These are phyloP conservation scores for Junonia oenone DNA, from an alignment of 2,888 invertebrate genomes.

Conservation along the genomic window DNA sequence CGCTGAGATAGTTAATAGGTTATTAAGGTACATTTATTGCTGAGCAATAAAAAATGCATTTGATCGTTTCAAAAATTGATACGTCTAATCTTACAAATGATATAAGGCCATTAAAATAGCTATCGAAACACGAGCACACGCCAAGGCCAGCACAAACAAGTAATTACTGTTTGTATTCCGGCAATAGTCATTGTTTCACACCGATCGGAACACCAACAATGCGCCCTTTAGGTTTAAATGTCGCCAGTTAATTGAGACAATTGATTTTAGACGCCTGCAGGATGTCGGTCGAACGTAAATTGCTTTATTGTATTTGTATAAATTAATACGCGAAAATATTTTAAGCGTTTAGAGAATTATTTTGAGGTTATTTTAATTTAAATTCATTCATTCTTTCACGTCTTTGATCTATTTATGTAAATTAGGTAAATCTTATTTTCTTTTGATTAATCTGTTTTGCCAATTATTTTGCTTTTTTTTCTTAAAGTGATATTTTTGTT, in stretches of 20 bases:
- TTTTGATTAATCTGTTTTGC: background rate
- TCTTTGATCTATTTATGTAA: background rate
- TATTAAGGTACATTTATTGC: no score
- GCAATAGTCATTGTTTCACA: constrained; percentile 33
- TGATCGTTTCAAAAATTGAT: background rate
- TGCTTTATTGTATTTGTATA: constrained; percentile 11
- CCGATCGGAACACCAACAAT: constrained; percentile 37
- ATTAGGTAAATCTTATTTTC: background rate
- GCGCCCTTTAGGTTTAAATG: constrained; percentile 44
- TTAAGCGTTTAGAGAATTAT: background rate
- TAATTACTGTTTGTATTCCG: constrained; percentile 27
- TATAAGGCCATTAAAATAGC: constrained; percentile 1
- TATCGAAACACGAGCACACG: constrained; percentile 14
- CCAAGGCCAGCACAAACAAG: constrained; percentile 25
- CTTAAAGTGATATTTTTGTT: no score
- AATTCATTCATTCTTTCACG: background rate
- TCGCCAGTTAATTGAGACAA: constrained; percentile 43
- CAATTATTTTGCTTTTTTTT: no score
- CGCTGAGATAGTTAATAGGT: background rate
- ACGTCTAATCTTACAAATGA: background rate
- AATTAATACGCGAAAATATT: background rate
- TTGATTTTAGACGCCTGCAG: constrained; percentile 19
- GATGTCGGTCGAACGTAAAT: constrained; percentile 14
- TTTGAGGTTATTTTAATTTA: background rate
- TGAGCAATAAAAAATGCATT: no score